A percentile compares a stretch with the other conserved stretches of the same genome.
Evolutionary conservation across 2,113 vertebrate species (phyloP).

Genomic region (Gallinago paraguaiae): DNA sequence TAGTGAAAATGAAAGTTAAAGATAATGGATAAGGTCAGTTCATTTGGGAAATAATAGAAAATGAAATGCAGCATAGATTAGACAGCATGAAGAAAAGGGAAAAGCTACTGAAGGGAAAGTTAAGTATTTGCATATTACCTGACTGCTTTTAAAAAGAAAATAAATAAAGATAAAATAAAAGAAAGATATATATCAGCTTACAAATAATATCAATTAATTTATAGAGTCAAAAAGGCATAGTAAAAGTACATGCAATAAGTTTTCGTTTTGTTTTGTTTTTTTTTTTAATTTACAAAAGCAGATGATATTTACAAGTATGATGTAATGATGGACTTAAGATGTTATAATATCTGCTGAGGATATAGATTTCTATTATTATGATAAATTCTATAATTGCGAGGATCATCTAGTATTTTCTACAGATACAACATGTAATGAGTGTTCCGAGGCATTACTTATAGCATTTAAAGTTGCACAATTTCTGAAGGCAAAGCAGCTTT

Average conservation of each 20-base stretch:
- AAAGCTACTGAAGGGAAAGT: not conserved
- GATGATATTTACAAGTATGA: not conserved
- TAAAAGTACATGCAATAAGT: not conserved
- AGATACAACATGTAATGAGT: not conserved
- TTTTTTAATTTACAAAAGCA: not conserved
- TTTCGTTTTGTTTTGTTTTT: not conserved
- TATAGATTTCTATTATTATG: not conserved
- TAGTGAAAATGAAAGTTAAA: not conserved
- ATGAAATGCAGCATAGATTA: not conserved
- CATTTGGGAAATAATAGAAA: not conserved
- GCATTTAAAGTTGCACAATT: not conserved
- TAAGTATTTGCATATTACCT: not conserved
- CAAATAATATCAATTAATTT: not conserved
- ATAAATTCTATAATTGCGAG: not conserved
- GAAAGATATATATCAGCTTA: not conserved
- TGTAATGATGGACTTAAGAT: not conserved
- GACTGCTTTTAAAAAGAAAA: not conserved
- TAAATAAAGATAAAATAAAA: not conserved
- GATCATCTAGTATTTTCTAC: not conserved
- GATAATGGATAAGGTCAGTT: not conserved
- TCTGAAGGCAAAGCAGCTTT: not conserved
- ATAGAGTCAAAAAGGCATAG: not conserved
- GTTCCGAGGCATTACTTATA: not conserved
- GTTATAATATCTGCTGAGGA: not conserved
- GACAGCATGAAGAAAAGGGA: not conserved